Percentiles rank a stretch among this genome's conserved stretches.
Conservation (phyloP, 1,140 invertebrate genomes). For the Eriosoma lanigerum region DNA sequence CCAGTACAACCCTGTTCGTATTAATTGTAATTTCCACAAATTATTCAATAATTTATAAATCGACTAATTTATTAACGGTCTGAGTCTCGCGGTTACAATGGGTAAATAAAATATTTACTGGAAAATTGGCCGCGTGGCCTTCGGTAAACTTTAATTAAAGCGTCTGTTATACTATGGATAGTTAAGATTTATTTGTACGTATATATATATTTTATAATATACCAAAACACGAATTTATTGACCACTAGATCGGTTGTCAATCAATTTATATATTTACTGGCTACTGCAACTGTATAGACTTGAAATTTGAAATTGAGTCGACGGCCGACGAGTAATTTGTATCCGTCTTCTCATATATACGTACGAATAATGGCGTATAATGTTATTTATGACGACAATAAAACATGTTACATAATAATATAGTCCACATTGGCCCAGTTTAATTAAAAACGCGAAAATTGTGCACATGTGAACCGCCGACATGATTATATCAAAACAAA, state of each 20-base stretch:
- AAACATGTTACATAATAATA: background rate
- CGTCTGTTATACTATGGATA: background rate
- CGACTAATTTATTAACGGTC: background rate
- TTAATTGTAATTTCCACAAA: background rate
- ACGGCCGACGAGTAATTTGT: background rate
- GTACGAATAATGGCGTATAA: background rate
- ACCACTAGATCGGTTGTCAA: conserved; percentile 1
- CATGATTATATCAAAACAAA: background rate
- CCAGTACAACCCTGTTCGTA: background rate
- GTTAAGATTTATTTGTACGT: background rate
- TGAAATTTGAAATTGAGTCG: conserved; percentile 6
- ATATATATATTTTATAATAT: background rate
- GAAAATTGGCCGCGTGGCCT: background rate
- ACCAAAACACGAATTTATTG: background rate
- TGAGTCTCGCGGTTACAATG: background rate
- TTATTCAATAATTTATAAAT: conserved; percentile 10
- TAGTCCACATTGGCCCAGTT: background rate
- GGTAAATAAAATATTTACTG: conserved; percentile 17
- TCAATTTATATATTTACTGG: background rate
- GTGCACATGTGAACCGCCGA: background rate
- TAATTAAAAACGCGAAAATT: background rate
- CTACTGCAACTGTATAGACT: background rate
- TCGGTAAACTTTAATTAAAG: background rate
- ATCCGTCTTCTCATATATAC: background rate
- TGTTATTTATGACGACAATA: conserved; percentile 25